phyloP scores from a whole-genome alignment of 1,140 invertebrate species.

The Atta colombica region DNA sequence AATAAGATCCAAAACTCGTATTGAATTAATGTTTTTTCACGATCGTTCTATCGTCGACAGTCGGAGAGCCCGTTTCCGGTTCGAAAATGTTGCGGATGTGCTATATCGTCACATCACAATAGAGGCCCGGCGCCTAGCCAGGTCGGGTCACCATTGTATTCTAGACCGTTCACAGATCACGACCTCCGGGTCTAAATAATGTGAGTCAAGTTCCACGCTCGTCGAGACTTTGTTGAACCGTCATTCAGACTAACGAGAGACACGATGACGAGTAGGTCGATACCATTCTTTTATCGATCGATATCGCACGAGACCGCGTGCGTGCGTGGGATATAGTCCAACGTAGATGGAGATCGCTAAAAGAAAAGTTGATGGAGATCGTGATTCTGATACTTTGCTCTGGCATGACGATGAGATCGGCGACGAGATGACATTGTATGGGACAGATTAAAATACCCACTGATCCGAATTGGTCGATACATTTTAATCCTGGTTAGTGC shows the following conservation, averaged over 20 bases:
- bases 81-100: conserved; percentile 52
- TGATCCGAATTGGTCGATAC: conserved; percentile 61
- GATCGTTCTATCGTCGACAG: background rate
- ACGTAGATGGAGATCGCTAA: conserved; percentile 38
- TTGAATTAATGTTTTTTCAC: conserved; percentile 64
- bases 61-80: conserved; percentile 61
- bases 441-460: conserved; percentile 63
- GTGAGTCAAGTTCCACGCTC: conserved; percentile 61
- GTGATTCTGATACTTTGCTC: conserved; percentile 43
- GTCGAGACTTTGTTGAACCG: conserved; percentile 60
- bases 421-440: conserved; percentile 67
- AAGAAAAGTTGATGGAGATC: conserved; percentile 41
- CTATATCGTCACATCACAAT: conserved; percentile 55
- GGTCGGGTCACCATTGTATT: conserved; percentile 66
- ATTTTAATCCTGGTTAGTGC: conserved; percentile 64
- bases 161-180: conserved; percentile 66
- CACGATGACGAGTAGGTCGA: conserved; percentile 44
- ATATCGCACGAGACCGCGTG: background rate
- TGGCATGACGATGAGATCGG: conserved; percentile 40
- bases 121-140: conserved; percentile 56
- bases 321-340: conserved; percentile 22
- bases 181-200: conserved; percentile 69
- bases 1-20: conserved; percentile 18
- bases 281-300: conserved; percentile 67
- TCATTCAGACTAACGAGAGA: conserved; percentile 72